Evolutionary conservation across 2,888 invertebrate species (phyloP).

Genomic region (Cheilosia variabilis): DNA sequence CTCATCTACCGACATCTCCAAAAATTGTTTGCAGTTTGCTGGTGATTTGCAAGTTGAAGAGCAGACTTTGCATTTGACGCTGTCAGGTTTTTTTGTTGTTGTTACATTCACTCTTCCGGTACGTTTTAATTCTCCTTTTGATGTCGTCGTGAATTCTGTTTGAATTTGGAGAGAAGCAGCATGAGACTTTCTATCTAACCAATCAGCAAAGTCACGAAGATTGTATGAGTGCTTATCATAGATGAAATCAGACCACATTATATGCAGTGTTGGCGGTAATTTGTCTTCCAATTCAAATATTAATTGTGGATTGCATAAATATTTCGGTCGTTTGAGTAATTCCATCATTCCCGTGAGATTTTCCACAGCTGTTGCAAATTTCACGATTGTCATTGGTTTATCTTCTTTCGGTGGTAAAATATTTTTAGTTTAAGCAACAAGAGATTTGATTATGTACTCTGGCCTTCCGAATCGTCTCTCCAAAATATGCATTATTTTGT

Average conservation of each 20-base stretch:
- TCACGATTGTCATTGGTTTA: conserved; percentile 21
- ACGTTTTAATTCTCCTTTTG: background rate
- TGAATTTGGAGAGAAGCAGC: background rate
- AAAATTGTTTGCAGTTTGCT: background rate
- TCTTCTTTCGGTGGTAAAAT: conserved; percentile 5
- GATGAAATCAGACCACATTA: conserved; percentile 18
- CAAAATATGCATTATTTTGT: conserved; percentile 4
- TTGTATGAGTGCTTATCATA: background rate
- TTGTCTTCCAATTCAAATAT: background rate
- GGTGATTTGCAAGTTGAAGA: background rate
- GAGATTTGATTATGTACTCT: conserved; percentile 6
- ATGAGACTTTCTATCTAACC: background rate
- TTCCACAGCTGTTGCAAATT: conserved; percentile 21
- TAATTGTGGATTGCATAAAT: background rate
- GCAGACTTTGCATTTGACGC: background rate
- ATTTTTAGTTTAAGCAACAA: conserved; percentile 2
- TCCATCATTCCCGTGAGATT: conserved; percentile 33
- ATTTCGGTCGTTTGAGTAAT: background rate
- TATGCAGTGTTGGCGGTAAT: conserved; percentile 7
- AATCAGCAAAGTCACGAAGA: background rate
- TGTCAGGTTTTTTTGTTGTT: background rate
- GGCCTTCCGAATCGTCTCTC: conserved; percentile 9
- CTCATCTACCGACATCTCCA: background rate
- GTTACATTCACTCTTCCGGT: background rate
- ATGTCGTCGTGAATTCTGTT: background rate